Evolutionary conservation across 2,797 vertebrate genomes (phyloP), one percentile per base, ranked within the genome.

Genomic region (Xenentodon cancila): DNA sequence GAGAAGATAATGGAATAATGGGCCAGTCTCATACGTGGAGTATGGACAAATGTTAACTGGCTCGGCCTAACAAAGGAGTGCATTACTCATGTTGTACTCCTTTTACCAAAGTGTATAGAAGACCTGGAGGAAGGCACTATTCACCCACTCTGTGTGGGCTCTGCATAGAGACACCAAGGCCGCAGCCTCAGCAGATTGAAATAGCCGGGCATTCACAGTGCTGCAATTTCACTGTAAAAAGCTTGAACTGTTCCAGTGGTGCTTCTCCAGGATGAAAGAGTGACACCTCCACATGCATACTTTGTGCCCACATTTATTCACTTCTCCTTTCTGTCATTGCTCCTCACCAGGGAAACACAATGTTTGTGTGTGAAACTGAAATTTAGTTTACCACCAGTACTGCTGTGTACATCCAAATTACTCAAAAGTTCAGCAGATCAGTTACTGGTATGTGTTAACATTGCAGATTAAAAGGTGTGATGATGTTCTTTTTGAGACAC

Each of bases 151-250:
- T 73, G 71, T 82, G 88, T 85, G 77, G 79, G 87, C 70, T 79
- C 60, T 54, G 54, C 30, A 62, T 18, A 59, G 54, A 71, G 40
- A 21, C 21, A 59, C 65, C 86, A 86, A 90, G 85, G 88, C 81
- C 82, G 75, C 65, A 49, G 66, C 62, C 64, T 71, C 64, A 75
- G 52, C 63, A 59, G 58, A 65, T 43, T 76, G 56, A 83, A 83
- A 62, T 54, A 68, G 20, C 44, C 12, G 55, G 42, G 45, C 44
- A 45, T 71, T 84, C 69, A 71, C 50, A 6, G 9, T 17, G 46
- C 53, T 51, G 40, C 57, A 69, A 21, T 51, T 60, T 77, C 54
- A 49, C 43, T 59, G 66, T 70, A 20, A 79, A 84, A 75, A 67
- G 49, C 64, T 59, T 2, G 3, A 63, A 59, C 30, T 59, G 37